Evolutionary conservation across 2,113 vertebrate genomes (phyloP).

Genomic region (Protobothrops mucrosquamatus): DNA sequence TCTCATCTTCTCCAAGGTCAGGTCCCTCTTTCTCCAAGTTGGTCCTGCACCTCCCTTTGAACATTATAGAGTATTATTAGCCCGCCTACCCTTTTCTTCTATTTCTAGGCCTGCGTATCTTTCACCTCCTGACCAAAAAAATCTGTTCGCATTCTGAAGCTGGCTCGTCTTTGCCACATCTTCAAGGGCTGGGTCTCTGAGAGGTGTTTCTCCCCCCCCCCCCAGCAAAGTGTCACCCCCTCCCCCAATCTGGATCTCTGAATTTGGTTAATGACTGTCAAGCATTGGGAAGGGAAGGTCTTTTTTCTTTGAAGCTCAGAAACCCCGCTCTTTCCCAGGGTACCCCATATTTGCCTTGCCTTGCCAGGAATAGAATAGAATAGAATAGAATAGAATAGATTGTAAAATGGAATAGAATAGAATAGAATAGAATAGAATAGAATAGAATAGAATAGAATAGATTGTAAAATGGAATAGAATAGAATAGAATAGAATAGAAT

Average conservation of each 20-base stretch:
- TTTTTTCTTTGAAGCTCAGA: not conserved
- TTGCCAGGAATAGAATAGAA: not conserved
- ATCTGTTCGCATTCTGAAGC: slow-evolving; percentile 65
- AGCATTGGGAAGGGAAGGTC: not conserved
- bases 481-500: too few relatives aligned
- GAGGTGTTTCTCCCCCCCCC: not conserved
- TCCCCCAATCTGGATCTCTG: not conserved
- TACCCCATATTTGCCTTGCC: not conserved
- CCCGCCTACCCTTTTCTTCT: slow-evolving; percentile 61
- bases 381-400: too few relatives aligned
- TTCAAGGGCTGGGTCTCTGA: slow-evolving; percentile 19
- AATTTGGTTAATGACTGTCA: not conserved
- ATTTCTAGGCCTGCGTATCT: slow-evolving; percentile 61
- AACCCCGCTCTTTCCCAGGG: not conserved
- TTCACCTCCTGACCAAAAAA: slow-evolving; percentile 68
- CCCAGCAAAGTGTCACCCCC: not conserved
- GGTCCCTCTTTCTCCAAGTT: slow-evolving; percentile 39
- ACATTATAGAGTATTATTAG: slow-evolving; percentile 57
- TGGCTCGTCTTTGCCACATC: slow-evolving; percentile 49
- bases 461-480: too few relatives aligned
- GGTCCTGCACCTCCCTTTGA: slow-evolving; percentile 55
- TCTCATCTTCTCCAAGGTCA: slow-evolving; percentile 34
- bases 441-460: too few relatives aligned
- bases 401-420: too few relatives aligned
- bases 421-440: too few relatives aligned